Base-by-base conservation (phyloP, 2,797 vertebrate species). In the Karalla daura region DNA sequence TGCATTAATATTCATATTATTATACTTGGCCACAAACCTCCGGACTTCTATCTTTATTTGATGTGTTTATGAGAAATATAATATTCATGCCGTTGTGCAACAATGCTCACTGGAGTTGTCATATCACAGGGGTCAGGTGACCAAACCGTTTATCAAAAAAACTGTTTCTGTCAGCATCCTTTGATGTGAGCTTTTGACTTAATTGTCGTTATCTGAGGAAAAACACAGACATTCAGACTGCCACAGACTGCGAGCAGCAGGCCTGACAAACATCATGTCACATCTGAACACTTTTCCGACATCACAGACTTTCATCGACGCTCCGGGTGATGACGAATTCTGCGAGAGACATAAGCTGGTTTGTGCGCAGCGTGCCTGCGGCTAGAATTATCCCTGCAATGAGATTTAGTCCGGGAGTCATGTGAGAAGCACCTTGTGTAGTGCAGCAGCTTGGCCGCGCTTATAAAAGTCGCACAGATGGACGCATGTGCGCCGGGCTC, bases 1-100 rank as follows among this genome's bases (percentile, higher is more conserved):
- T 8, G 21, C 59, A 71, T 84, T 44, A 46, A 76, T 78, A 76
- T 74, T 82, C 50, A 76, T 40, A 60, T 55, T 74, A 53, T 80
- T 85, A 70, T 23, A 68, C 60, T 85, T 88, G 80, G 82, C 81
- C n/a, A 18, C 17, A 18, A 41, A 62, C 4, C 12, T 55, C 20
- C 18, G 45, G 21, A 50, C 30, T 67, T 49, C 61, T 80, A 74
- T 83, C 76, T 75, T 81, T 68, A 68, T 86, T 76, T 74, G 63
- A 76, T 76, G 63, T 66, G 37, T 79, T 79, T 53, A 62, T 74
- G 50, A 59, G 58, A 32, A 59, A 50, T 67, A 28, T 40, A 40
- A 28, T 64, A 70, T 79, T 59, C 55, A 45, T 49, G 20, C 5
- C 69, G 51, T 85, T 80, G 52, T 46, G 78, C 63, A 81, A 76